phyloP scores from a whole-genome alignment of 2,113 vertebrate genomes.

The Hippocampus mohnikei region DNA sequence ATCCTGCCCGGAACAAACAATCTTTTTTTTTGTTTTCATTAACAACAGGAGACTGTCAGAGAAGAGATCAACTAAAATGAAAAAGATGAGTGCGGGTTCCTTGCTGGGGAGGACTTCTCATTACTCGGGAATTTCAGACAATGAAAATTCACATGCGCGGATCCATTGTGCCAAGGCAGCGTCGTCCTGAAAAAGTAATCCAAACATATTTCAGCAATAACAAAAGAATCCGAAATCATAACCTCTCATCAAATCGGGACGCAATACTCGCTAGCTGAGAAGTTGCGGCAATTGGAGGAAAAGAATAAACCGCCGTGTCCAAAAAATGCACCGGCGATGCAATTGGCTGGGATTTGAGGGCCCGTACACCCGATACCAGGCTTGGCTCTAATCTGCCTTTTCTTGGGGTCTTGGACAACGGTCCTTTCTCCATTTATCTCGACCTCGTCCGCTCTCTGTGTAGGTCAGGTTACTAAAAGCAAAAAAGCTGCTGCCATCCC shows the following conservation, averaged over 20 bases:
- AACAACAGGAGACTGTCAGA: conserved; percentile 1
- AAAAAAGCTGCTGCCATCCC: conserved; percentile 38
- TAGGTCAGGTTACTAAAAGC: conserved; percentile 71
- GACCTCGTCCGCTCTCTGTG: conserved; percentile 46
- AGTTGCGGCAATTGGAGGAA: conserved; percentile 7
- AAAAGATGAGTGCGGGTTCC: neutral
- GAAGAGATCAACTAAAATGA: neutral
- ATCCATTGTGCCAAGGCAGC: neutral
- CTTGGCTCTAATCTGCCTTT: conserved; percentile 68
- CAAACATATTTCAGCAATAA: neutral
- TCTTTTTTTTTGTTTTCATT: neutral
- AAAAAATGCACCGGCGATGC: conserved; percentile 43
- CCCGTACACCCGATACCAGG: conserved; percentile 61
- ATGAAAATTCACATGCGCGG: neutral
- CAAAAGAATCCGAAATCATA: neutral
- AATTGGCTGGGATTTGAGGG: conserved; percentile 52
- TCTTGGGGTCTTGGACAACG: conserved; percentile 57
- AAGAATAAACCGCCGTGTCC: conserved; percentile 34
- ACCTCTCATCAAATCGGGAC: neutral
- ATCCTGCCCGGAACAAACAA: neutral
- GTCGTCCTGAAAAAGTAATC: neutral
- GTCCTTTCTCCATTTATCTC: conserved; percentile 71
- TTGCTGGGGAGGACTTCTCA: conserved; percentile 1
- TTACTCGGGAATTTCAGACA: conserved; percentile 2
- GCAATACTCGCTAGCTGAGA: neutral